Evolutionary conservation across 1,140 invertebrate species (phyloP), one percentile per base, ranked within the genome.

Genomic region (Hypothenemus hampei): DNA sequence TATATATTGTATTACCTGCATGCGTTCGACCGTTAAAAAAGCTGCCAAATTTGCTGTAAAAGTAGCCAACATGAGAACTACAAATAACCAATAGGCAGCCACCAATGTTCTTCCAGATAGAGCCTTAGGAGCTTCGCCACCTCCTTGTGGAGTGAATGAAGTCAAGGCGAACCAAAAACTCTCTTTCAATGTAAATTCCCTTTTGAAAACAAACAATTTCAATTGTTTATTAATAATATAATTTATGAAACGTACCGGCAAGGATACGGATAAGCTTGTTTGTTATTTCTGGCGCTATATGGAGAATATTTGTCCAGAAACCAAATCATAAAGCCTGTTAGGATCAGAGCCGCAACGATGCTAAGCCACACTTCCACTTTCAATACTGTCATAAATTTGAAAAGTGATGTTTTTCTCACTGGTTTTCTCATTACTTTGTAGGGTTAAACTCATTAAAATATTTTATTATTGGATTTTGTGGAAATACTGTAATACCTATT

Each of bases 11-110:
- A 10, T 50, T 70, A 87, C 86, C 79, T 92, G 91, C 93, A 95
- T 95, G 68, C 91, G 82, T 73, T 94, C 93, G 2, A 97, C 93
- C 0, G 94, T 98, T 0, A 98, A 78, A 70, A 98, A 97, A 1
- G 94, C 94, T 3, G 95, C 95, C 58, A 98, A 74, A 72, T 98
- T 98, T 3, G 95, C 95, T 0, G 95, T 98, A 71, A 98, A 98
- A 1, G 95, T 94, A 0, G 91, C 90, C 60, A 94, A 68, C 88
- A 94, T 94, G 1, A 95, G 76, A 0, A 93, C 89, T 3, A 93
- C 90, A 71, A 94, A 95, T 0, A 95, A 75, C 91, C 91, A 95
- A 69, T 94, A 95, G 10, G 90, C 90, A 1, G 90, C 91, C 0
- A 94, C 90, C 10, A 95, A 69, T 3, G 89, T 85, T 22, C 91